These are phyloP conservation scores for Andrena dorsata DNA, from an alignment of 2,888 invertebrate species.

Conservation along the genomic window DNA sequence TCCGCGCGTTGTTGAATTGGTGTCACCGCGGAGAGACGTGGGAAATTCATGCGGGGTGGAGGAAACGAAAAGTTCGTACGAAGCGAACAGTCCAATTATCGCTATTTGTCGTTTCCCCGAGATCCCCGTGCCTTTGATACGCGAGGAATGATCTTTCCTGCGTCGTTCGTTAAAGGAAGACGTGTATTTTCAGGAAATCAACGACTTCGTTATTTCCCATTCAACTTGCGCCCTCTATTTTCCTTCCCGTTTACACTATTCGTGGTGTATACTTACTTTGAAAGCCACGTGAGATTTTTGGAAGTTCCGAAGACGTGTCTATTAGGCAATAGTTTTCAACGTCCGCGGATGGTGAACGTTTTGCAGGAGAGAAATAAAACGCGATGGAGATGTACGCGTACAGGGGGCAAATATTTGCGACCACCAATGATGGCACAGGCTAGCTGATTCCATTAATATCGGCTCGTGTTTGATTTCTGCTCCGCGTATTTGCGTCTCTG, in stretches of 20 bases:
- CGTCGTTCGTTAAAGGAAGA: not conserved
- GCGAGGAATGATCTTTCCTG: not conserved
- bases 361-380: not conserved
- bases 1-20: not conserved
- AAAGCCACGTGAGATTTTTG: no score
- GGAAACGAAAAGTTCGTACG: not conserved
- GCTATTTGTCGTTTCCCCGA: not conserved
- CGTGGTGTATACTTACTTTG: not conserved
- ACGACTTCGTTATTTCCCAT: constrained; percentile 1
- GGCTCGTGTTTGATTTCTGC: constrained; percentile 5
- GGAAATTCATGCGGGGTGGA: constrained; percentile 7
- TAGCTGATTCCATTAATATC: constrained; percentile 11
- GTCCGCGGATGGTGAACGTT: not conserved
- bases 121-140: not conserved
- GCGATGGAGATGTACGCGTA: not conserved
- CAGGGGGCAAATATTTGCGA: not conserved
- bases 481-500: not conserved
- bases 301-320: no score
- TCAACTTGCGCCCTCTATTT: not conserved
- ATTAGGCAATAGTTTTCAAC: no score
- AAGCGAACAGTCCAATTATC: constrained; percentile 17
- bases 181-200: constrained; percentile 3
- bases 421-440: not conserved
- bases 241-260: no score
- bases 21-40: constrained; percentile 14